phyloP scores from a whole-genome alignment of 2,888 invertebrate species.

The Norana najaformis region DNA sequence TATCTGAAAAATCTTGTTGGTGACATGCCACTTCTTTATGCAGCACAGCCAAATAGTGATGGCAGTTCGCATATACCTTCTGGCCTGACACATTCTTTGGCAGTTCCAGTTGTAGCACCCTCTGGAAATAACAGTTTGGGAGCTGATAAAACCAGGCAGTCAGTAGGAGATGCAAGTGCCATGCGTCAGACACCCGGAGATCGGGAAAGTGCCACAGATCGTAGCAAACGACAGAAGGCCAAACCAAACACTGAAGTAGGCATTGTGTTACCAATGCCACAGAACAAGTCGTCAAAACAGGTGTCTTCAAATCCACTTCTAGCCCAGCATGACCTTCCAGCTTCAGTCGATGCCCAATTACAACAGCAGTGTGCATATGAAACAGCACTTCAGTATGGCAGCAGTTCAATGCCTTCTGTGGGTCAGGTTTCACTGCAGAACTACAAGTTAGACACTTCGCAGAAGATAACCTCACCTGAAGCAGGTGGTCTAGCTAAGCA shows the following conservation, averaged over 20 bases:
- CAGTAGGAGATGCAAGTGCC: background rate
- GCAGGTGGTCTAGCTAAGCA: background rate
- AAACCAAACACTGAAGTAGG: conserved; percentile 23
- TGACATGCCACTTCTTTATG: conserved; percentile 20
- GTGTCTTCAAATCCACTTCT: conserved; percentile 14
- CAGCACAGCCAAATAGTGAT: background rate
- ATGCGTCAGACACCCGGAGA: background rate
- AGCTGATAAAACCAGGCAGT: background rate
- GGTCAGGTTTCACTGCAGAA: background rate
- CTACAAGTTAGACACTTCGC: background rate
- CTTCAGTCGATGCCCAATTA: background rate
- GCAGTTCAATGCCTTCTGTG: background rate
- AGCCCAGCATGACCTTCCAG: background rate
- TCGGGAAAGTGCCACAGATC: background rate
- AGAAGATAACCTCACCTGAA: background rate
- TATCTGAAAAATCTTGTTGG: background rate
- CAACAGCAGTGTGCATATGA: conserved; percentile 8
- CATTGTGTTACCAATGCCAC: conserved; percentile 29
- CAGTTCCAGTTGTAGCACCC: background rate
- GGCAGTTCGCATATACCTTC: background rate
- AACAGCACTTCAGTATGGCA: background rate
- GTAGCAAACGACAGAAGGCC: background rate
- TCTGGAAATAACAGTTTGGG: background rate
- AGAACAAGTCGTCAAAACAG: conserved; percentile 14
- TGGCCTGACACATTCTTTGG: background rate